These are phyloP conservation scores for Oreohelix idahoensis DNA, from an alignment of 1,140 invertebrate genomes.

Conservation along the genomic window DNA sequence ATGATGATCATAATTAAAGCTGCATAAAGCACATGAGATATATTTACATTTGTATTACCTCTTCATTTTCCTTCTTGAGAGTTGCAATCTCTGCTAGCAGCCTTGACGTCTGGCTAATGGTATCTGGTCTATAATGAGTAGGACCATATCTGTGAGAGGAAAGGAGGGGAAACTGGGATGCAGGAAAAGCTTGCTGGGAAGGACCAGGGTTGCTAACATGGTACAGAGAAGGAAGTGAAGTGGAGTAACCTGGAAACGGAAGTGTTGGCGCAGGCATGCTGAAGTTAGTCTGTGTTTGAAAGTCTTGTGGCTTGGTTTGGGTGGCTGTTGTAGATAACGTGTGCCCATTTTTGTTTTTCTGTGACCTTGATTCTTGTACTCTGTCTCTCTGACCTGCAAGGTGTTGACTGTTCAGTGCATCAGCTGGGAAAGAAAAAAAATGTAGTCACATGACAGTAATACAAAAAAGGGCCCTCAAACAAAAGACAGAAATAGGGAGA, in stretches of 20 bases:
- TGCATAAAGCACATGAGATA: too few species aligned
- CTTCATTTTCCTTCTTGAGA: constrained; percentile 15
- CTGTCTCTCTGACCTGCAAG: not conserved
- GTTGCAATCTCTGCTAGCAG: constrained; percentile 12
- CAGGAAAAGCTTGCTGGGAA: not conserved
- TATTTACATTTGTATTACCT: not conserved
- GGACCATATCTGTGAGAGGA: not conserved
- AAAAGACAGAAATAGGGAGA: too few species aligned
- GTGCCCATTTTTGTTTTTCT: not conserved
- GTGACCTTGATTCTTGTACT: not conserved
- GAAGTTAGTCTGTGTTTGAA: not conserved
- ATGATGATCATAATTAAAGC: too few species aligned
- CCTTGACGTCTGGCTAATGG: not conserved
- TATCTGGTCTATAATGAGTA: not conserved
- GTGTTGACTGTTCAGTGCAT: not conserved
- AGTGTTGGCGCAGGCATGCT: not conserved
- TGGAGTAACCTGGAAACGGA: not conserved
- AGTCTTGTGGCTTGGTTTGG: not conserved
- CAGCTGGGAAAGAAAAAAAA: not conserved
- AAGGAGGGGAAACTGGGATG: not conserved
- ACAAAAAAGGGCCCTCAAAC: too few species aligned
- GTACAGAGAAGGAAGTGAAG: not conserved
- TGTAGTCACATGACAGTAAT: too few species aligned
- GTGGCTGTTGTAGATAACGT: not conserved
- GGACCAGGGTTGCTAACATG: not conserved